A percentile compares a stretch with the other conserved stretches of the same genome.
phyloP scores from a whole-genome alignment of 2,888 invertebrate species.

The Synergus laeviventris region DNA sequence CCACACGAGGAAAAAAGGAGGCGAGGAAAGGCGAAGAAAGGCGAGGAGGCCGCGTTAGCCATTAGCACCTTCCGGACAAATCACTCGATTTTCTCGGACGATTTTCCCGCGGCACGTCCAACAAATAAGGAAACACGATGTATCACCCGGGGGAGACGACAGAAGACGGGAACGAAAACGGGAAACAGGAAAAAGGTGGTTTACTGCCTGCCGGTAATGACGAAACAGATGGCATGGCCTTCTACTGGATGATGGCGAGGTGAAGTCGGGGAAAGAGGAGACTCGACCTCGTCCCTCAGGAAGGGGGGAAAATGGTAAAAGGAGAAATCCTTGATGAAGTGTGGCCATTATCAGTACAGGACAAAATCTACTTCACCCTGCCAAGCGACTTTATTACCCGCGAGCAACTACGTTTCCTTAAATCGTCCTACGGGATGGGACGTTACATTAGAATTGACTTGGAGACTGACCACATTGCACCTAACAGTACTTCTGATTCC shows the following conservation, averaged over 20 bases:
- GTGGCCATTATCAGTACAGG: constrained; percentile 74
- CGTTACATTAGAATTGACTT: constrained; percentile 42
- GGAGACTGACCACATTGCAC: neutral
- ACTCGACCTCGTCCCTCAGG: constrained; percentile 64
- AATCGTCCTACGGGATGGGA: constrained; percentile 59
- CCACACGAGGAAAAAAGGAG: constrained; percentile 14
- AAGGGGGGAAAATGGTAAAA: constrained; percentile 57
- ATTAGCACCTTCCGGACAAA: constrained; percentile 76
- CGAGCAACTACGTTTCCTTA: constrained; percentile 65
- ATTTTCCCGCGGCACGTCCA: constrained; percentile 74
- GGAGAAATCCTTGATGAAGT: constrained; percentile 72
- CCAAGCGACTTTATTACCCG: constrained; percentile 74
- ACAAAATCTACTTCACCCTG: constrained; percentile 71
- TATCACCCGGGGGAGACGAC: constrained; percentile 75
- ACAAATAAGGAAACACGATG: constrained; percentile 76
- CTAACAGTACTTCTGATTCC: constrained; percentile 14
- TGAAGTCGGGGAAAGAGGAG: constrained; percentile 41
- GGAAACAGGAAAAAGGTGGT: constrained; percentile 64
- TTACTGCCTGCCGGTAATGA: constrained; percentile 75
- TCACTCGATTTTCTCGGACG: constrained; percentile 75
- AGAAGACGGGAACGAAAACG: constrained; percentile 49
- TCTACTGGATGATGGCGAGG: constrained; percentile 62
- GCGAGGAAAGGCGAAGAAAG: constrained; percentile 14
- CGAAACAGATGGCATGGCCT: constrained; percentile 76
- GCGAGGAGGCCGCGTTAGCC: constrained; percentile 49